phyloP scores from a whole-genome alignment of 2,113 vertebrate species.

The Urocynchramus pylzowi region DNA sequence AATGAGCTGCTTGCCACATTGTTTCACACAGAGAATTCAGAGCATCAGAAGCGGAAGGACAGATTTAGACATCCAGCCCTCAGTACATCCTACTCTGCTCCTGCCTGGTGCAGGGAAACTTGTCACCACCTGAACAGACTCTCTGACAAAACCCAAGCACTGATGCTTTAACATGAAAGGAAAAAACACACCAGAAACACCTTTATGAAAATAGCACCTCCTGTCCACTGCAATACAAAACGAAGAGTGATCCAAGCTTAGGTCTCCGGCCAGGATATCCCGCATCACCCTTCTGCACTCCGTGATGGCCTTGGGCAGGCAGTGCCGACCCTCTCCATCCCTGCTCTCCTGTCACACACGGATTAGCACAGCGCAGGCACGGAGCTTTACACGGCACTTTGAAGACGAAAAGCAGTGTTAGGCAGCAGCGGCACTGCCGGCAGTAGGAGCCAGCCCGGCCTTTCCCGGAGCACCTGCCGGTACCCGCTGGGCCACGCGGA shows the following conservation, averaged over 20 bases:
- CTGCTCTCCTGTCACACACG: accelerated
- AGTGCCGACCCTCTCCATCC: not conserved
- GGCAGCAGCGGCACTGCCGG: accelerated
- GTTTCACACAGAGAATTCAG: accelerated
- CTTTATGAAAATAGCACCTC: not conserved
- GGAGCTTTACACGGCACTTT: accelerated
- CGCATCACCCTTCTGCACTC: accelerated
- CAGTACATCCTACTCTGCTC: not conserved
- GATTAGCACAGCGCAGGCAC: accelerated
- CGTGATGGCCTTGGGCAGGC: accelerated
- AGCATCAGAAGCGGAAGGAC: not conserved
- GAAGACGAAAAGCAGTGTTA: not conserved
- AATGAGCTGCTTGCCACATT: not conserved
- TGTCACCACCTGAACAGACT: not conserved
- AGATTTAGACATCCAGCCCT: not conserved
- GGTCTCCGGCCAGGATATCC: not conserved
- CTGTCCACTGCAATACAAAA: accelerated
- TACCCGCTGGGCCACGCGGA: accelerated
- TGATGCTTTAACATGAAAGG: not conserved
- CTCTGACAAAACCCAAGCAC: not conserved
- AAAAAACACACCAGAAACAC: not conserved
- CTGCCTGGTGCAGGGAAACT: not conserved
- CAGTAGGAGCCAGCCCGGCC: not conserved
- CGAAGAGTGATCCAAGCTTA: not conserved
- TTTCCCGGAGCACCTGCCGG: not conserved